Conservation (phyloP, 2,888 invertebrate genomes). For the Leuctra nigra region DNA sequence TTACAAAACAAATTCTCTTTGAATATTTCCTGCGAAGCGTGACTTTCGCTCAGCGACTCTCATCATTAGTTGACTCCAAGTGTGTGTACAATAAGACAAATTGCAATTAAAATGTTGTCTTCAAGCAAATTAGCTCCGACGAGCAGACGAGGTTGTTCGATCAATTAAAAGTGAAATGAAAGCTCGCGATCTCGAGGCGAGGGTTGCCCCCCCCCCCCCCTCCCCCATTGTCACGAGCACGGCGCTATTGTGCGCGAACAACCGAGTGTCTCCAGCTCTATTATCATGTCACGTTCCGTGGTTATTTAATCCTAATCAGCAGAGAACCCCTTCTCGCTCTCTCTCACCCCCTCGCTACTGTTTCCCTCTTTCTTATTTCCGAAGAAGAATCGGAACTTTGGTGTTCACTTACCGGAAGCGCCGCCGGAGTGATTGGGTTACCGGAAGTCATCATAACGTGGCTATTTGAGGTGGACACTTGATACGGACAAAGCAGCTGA, state of each 20-base stretch:
- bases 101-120: no score
- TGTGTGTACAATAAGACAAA: no score
- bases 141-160: no score
- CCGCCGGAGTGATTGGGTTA: neutral
- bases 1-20: no score
- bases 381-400: slow-evolving; percentile 18
- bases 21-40: no score
- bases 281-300: slow-evolving; percentile 29
- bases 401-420: slow-evolving; percentile 20
- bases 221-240: neutral
- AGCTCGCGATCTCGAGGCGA: no score
- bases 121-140: no score
- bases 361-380: slow-evolving; percentile 12
- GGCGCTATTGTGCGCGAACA: slow-evolving; percentile 14
- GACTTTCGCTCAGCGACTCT: no score
- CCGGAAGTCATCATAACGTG: slow-evolving; percentile 2
- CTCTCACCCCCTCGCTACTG: neutral
- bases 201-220: slow-evolving; percentile 1
- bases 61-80: no score
- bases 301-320: slow-evolving; percentile 31
- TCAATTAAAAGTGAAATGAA: no score
- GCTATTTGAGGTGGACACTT: neutral
- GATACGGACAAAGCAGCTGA: no score
- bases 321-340: neutral
- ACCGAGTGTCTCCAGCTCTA: slow-evolving; percentile 22